These are phyloP conservation scores for Cherax destructor DNA, from an alignment of 1,140 invertebrate species.

Conservation along the genomic window DNA sequence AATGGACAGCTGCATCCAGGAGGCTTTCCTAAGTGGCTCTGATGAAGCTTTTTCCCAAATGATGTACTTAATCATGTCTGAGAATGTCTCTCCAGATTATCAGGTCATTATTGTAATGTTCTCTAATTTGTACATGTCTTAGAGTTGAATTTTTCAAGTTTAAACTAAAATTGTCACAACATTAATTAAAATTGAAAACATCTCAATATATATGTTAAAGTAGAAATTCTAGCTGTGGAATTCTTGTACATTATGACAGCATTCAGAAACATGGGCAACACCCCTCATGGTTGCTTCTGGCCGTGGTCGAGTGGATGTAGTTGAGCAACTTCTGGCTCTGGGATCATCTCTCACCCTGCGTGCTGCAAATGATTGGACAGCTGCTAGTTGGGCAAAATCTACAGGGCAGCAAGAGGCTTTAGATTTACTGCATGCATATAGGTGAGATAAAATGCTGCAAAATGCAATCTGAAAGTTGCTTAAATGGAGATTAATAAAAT, in stretches of 20 bases:
- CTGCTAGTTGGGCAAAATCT: slow-evolving; percentile 84
- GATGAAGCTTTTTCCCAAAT: slow-evolving; percentile 83
- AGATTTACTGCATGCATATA: slow-evolving; percentile 78
- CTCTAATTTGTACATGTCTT: neutral
- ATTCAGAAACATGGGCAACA: slow-evolving; percentile 82
- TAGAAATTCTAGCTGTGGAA: too few relatives aligned
- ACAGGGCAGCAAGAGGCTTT: slow-evolving; percentile 80
- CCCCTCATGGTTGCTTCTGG: slow-evolving; percentile 87
- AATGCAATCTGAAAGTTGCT: too few relatives aligned
- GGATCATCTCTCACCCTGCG: slow-evolving; percentile 83
- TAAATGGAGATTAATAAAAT: too few relatives aligned
- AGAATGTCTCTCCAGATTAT: slow-evolving; percentile 83
- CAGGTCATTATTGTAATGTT: slow-evolving; percentile 73
- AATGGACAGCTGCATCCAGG: slow-evolving; percentile 80
- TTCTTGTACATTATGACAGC: slow-evolving; percentile 74
- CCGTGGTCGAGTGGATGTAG: slow-evolving; percentile 81
- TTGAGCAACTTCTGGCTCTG: slow-evolving; percentile 82
- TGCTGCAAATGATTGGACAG: slow-evolving; percentile 84
- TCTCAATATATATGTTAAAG: too few relatives aligned
- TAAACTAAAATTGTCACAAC: too few relatives aligned
- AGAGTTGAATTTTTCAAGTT: too few relatives aligned
- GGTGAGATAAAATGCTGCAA: slow-evolving; percentile 72
- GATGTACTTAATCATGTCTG: slow-evolving; percentile 84
- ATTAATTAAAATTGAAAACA: too few relatives aligned
- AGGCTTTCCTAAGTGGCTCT: slow-evolving; percentile 80